Evolutionary conservation across 2,888 invertebrate species (phyloP), one percentile per base, ranked within the genome.

Genomic region (Itoplectis maculator): DNA sequence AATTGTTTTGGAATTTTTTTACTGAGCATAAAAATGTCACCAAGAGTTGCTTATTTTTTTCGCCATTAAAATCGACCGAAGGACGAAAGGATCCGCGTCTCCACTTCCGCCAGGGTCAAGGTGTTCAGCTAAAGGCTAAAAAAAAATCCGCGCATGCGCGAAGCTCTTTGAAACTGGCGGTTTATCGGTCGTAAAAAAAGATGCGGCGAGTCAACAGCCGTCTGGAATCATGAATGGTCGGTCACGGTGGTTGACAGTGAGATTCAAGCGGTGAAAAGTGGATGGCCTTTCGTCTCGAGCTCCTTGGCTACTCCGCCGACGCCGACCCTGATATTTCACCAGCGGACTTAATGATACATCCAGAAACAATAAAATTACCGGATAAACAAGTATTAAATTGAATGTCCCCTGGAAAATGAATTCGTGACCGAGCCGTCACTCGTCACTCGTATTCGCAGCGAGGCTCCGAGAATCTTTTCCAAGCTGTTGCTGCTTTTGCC

Each of bases 141-240:
- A 51, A 11, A 20, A 11, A 51, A 68, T 7, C 5, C 4, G n/a
- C 9, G 7, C 29, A 15, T n/a, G 9, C 45, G 42, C 20, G 15
- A 7, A 47, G 5, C 23, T 49, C 29, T 68, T 18, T 5, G 9
- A 65, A n/a, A 11, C 23, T 37, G 9, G 18, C 15, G 42, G 0
- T n/a, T 59, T 68, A 63, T 54, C 13, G 35, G 47, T 54, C 51
- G 40, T 65, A 68, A 73, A 68, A 59, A 42, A 35, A 59, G n/a
- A 47, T 8, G 13, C 49, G 20, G 5, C 56, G 61, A 66, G 11
- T 1, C 29, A 49, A 45, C 9, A 20, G 51, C 35, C 42, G n/a
- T n/a, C 15, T 42, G 66, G 59, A 69, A 45, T 7, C 13, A 47
- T 20, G 35, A 61, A 47, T 49, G 45, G 29, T 35, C 15, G 5